Evolutionary conservation across 1,140 invertebrate species (phyloP).

Genomic region (Pygmarrhopalites habei): DNA sequence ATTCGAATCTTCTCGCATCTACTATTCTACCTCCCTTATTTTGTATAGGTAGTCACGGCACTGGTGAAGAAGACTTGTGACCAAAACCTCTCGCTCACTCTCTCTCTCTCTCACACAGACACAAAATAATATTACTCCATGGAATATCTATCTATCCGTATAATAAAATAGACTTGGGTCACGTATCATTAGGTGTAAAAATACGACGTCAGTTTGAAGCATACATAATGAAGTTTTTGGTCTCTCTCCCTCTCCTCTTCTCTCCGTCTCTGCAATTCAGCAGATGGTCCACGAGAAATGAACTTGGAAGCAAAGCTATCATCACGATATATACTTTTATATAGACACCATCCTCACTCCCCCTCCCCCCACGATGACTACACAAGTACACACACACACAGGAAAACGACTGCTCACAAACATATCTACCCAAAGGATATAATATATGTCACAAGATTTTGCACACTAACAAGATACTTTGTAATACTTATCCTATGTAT

Average conservation of each 20-base stretch:
- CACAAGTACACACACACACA: neutral
- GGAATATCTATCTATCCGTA: too few relatives aligned
- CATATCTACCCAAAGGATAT: too few relatives aligned
- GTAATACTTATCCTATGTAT: too few relatives aligned
- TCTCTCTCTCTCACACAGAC: neutral
- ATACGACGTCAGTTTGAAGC: constrained; percentile 38
- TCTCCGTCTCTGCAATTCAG: constrained; percentile 25
- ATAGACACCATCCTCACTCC: constrained; percentile 7
- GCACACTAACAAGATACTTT: neutral
- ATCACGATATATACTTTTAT: constrained; percentile 1
- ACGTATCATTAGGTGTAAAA: constrained; percentile 40
- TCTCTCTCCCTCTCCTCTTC: too few relatives aligned
- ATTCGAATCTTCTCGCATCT: constrained; percentile 2
- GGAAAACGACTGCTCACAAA: neutral
- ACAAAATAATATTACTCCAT: too few relatives aligned
- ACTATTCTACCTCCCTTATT: neutral
- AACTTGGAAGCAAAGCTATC: constrained; percentile 19
- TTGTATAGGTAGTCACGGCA: too few relatives aligned
- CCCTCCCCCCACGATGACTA: neutral
- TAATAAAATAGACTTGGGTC: constrained; percentile 21
- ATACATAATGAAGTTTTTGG: constrained; percentile 37
- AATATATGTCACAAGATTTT: neutral
- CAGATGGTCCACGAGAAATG: constrained; percentile 29
- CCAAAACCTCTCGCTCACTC: too few relatives aligned
- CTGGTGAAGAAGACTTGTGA: too few relatives aligned